Base-by-base conservation (phyloP, 2,113 vertebrate genomes). In the Danio rerio region DNA sequence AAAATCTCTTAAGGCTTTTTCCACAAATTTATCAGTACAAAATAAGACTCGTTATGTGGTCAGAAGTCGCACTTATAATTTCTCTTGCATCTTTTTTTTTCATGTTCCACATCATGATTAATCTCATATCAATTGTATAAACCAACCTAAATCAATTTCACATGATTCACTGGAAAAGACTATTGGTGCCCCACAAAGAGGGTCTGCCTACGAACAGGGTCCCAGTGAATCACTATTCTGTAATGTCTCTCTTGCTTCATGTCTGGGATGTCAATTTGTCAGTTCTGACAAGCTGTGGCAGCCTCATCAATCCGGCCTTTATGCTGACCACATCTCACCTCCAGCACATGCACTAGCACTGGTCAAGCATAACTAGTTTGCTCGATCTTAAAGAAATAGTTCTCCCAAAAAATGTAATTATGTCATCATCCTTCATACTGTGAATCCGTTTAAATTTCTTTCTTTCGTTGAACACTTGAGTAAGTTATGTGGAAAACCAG, bases 181-280 rank as follows among this genome's bases (percentile, higher is more conserved):
- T 69, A 70, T 62, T 50, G 31, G 74, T 18, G 45, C 74, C 85
- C 88, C 76, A 89, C 85, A 81, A 83, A 78, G 83, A 86, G 86
- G 87, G 87, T 78, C 16, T 78, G 88, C 87, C 87, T 81, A 88
- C 81, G 62, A 66, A 83, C 66, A 63, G 76, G 87, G 85, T 85
- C 81, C 90, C 84, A 87, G 82, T 84, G 87, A 88, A 90, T 91
- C 89, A 90, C 89, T 89, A 89, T 92, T 91, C 86, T 88, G 88
- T 91, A 92, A 93, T 89, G 88, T 91, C 91, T 90, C 89, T 91
- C 91, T 92, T 89, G 88, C 86, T 92, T 90, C 89, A 92, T 92
- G 88, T 91, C 88, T 84, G 89, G 80, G 80, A 85, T 90, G 88
- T 92, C 88, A 88, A 93, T 93, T 92, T 92, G 89, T 93, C 92